phyloP scores from a whole-genome alignment of 2,113 vertebrate genomes.

The Electrona antarctica region DNA sequence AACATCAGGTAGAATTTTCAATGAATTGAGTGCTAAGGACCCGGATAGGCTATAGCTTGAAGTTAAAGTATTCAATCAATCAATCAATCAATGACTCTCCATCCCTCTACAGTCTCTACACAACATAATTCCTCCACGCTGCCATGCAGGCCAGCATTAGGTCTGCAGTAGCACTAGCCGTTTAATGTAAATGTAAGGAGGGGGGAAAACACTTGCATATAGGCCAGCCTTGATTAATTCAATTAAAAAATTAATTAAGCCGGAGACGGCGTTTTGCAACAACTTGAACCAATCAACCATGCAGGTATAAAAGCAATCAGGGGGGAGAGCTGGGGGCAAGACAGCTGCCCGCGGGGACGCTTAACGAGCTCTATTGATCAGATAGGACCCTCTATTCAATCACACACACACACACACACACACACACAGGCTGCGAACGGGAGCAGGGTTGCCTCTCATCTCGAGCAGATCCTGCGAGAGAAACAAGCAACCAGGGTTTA shows the following conservation, averaged over 20 bases:
- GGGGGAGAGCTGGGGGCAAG: slow-evolving; percentile 34
- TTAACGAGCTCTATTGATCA: slow-evolving; percentile 75
- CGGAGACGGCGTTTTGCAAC: slow-evolving; percentile 52
- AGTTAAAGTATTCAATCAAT: too few relatives aligned
- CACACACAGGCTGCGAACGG: slow-evolving; percentile 45
- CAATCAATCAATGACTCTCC: too few relatives aligned
- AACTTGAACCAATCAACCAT: slow-evolving; percentile 43
- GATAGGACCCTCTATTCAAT: slow-evolving; percentile 63
- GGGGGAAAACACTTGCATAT: slow-evolving; percentile 4
- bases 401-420: slow-evolving; percentile 60
- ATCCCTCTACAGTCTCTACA: too few relatives aligned
- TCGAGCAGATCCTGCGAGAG: slow-evolving; percentile 14
- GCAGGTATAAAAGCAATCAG: slow-evolving; percentile 59
- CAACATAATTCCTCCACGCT: too few relatives aligned
- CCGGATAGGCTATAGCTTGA: too few relatives aligned
- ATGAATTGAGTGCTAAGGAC: too few relatives aligned
- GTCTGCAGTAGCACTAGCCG: too few relatives aligned
- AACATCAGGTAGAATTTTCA: too few relatives aligned
- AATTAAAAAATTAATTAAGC: slow-evolving; percentile 52
- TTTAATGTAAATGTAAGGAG: too few relatives aligned
- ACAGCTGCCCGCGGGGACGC: slow-evolving; percentile 55
- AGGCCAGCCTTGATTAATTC: slow-evolving; percentile 29
- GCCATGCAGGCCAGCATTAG: too few relatives aligned
- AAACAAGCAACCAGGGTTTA: not conserved
- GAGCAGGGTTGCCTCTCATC: too few relatives aligned